These are phyloP conservation scores for Orgyia antiqua DNA, from an alignment of 2,888 invertebrate genomes.

Conservation along the genomic window DNA sequence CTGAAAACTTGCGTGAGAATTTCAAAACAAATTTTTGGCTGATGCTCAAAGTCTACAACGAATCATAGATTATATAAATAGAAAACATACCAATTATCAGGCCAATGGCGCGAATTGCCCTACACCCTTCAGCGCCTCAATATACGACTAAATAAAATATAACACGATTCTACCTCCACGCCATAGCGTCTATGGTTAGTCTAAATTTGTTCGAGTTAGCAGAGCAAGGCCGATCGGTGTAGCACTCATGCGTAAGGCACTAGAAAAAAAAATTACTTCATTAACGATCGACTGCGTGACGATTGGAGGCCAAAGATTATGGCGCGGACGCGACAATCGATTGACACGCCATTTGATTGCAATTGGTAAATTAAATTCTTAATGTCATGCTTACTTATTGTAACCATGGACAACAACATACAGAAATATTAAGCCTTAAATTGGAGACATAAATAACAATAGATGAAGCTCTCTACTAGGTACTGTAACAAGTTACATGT, in stretches of 20 bases:
- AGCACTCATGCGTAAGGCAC: slow-evolving; percentile 55
- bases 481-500: too few relatives aligned
- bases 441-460: too few relatives aligned
- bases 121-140: slow-evolving; percentile 50
- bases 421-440: too few relatives aligned
- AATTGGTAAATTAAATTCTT: not conserved
- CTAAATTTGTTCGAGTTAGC: slow-evolving; percentile 42
- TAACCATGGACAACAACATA: too few relatives aligned
- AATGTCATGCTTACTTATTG: too few relatives aligned
- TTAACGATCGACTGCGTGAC: slow-evolving; percentile 54
- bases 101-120: slow-evolving; percentile 25
- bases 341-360: slow-evolving; percentile 2
- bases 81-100: slow-evolving; percentile 19
- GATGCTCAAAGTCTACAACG: slow-evolving; percentile 1
- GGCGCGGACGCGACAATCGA: slow-evolving; percentile 11
- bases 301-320: slow-evolving; percentile 40
- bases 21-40: too few relatives aligned
- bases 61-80: slow-evolving; percentile 13
- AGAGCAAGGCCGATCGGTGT: slow-evolving; percentile 49
- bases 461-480: too few relatives aligned
- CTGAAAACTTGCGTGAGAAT: too few relatives aligned
- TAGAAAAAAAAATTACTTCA: slow-evolving; percentile 55
- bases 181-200: slow-evolving; percentile 30
- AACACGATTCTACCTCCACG: slow-evolving; percentile 9
- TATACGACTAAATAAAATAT: slow-evolving; percentile 18